A percentile compares a stretch with the other conserved stretches of the same genome.
Conservation (phyloP, 2,113 vertebrate species). For the Glareola pratincola region DNA sequence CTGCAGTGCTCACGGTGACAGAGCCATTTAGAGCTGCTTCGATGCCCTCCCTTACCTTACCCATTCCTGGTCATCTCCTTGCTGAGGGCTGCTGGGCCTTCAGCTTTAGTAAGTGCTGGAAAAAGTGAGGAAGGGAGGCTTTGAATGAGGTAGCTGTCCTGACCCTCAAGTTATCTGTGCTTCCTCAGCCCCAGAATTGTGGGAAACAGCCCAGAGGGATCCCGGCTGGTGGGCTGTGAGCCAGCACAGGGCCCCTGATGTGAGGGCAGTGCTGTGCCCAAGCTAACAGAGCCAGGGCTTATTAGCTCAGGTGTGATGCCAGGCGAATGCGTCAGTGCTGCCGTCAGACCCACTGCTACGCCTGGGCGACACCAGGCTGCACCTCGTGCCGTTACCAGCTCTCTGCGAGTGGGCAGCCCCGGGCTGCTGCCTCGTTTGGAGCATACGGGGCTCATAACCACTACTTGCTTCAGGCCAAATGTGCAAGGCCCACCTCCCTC, state of each 20-base stretch:
- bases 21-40: background rate
- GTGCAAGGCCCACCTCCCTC: background rate
- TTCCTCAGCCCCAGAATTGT: background rate
- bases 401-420: background rate
- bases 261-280: conserved; percentile 5
- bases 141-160: background rate
- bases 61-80: background rate
- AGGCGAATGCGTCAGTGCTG: accelerated
- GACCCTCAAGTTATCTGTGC: background rate
- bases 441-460: background rate
- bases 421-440: background rate
- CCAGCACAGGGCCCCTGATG: background rate
- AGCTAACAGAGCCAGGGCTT: background rate
- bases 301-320: background rate
- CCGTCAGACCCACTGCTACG: background rate
- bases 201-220: background rate
- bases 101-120: background rate
- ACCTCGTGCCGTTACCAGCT: background rate
- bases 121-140: background rate
- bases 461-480: background rate
- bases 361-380: background rate
- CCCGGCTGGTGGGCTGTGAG: background rate
- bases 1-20: background rate
- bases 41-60: background rate
- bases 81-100: background rate